Base-by-base conservation (phyloP, 2,888 invertebrate species). In the Cheilosia vernalis region DNA sequence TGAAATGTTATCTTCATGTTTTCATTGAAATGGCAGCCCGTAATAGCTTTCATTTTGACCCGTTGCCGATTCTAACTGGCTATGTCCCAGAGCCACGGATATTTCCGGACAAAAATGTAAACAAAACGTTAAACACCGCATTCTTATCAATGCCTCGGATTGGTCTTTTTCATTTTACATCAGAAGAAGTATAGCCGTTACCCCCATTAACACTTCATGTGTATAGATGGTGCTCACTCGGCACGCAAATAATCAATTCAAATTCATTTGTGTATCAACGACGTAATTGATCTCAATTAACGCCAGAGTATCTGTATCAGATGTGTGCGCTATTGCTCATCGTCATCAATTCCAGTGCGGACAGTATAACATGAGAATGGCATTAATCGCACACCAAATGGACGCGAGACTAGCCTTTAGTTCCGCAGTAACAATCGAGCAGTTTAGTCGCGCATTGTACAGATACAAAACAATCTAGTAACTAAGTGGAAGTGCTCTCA, bases 221-320 rank as follows among this genome's bases (percentile, higher is more conserved):
- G 27, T 27, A 13, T 13, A 51, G 13, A 24, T 51, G 21, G 15
- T 51, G 13, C 70, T 60, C 21, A 60, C 17, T 73, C 15, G 66
- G 61, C 58, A 69, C 47, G 74, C 63, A 77, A 77, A 72, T 81
- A 81, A 85, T 81, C 85, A 81, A 85, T 85, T 85, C 76, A 77
- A 81, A 81, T 81, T 85, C 61, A 72, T 81, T 77, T 85, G 74
- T 76, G 30, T 80, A 85, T 72, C 84, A 85, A 70, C 84, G 58
- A 85, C 84, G 81, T 85, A 85, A 85, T 85, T 85, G 85, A 85
- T 85, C 72, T 67, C 80, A 85, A 85, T 85, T 85, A 85, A 81
- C 72, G 76, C 66, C 72, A 42, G n/a, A 44, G 17, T 19, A 47
- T 58, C 19, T 19, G 53, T 27, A 21, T 17, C 15, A 33, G 58